A percentile compares a stretch with the other conserved stretches of the same genome.
These are phyloP conservation scores for Nothobranchius furzeri DNA, from an alignment of 2,113 vertebrate genomes.

Conservation along the genomic window DNA sequence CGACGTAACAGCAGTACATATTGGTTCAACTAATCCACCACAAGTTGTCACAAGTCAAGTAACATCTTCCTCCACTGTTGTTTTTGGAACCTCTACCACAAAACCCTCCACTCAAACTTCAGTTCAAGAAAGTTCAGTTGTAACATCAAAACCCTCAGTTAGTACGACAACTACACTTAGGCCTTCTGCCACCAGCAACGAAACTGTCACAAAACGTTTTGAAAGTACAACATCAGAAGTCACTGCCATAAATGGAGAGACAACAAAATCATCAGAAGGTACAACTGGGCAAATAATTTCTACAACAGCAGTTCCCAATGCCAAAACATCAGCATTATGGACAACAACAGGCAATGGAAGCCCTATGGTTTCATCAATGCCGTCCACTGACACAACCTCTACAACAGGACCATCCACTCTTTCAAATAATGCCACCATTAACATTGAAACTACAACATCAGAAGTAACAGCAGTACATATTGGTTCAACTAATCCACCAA, in stretches of 20 bases:
- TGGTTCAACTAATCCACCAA: neutral
- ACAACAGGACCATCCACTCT: neutral
- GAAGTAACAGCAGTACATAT: neutral
- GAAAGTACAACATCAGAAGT: neutral
- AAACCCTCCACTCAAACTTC: no score
- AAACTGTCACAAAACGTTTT: no score
- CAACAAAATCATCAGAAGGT: neutral
- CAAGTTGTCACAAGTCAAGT: neutral
- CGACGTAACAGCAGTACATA: neutral
- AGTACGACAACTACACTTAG: no score
- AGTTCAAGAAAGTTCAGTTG: neutral
- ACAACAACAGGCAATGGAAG: neutral
- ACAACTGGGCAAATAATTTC: slow-evolving; percentile 5
- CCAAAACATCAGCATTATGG: neutral
- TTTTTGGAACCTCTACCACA: slow-evolving; percentile 3
- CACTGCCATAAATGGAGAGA: neutral
- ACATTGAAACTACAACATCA: neutral
- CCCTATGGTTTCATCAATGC: neutral
- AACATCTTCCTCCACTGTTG: neutral
- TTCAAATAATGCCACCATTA: neutral
- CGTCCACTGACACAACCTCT: neutral
- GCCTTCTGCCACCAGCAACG: no score
- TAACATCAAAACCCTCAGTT: neutral
- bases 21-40: neutral
- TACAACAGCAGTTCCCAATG: slow-evolving; percentile 10